phyloP scores from a whole-genome alignment of 2,797 vertebrate genomes.

The Spea hammondii region DNA sequence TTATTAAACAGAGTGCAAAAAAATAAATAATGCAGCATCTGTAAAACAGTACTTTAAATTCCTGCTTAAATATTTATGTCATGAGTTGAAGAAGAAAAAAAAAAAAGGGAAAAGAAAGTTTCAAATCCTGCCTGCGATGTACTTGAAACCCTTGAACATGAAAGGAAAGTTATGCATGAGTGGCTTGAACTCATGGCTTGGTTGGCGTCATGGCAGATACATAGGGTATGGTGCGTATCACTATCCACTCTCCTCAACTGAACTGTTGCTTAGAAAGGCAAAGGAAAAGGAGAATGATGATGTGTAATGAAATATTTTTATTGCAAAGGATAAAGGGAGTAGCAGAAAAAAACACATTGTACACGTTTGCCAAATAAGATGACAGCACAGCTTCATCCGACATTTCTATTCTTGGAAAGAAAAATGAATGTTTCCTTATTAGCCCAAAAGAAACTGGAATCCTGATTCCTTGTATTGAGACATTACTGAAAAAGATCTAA shows the following conservation, averaged over 20 bases:
- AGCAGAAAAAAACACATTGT: too few species aligned
- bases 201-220: constrained; percentile 7
- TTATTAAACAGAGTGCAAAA: constrained; percentile 61
- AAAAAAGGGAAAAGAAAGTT: constrained; percentile 25
- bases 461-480: too few species aligned
- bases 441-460: too few species aligned
- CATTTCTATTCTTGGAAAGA: too few species aligned
- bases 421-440: too few species aligned
- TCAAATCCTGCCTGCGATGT: constrained; percentile 55
- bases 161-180: constrained; percentile 45
- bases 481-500: too few species aligned
- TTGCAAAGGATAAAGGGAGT: too few species aligned
- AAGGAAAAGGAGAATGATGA: not conserved
- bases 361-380: too few species aligned
- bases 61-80: constrained; percentile 69
- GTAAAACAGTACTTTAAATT: constrained; percentile 55
- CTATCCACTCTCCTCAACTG: not conserved
- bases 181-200: constrained; percentile 22
- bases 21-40: constrained; percentile 67
- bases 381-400: too few species aligned
- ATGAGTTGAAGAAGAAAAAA: constrained; percentile 52
- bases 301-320: too few species aligned
- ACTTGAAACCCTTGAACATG: constrained; percentile 52
- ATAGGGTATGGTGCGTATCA: not conserved
- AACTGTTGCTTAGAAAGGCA: not conserved